Evolutionary conservation across 2,888 invertebrate species (phyloP), one percentile per base, ranked within the genome.

Genomic region (Tolmerus cingulatus): DNA sequence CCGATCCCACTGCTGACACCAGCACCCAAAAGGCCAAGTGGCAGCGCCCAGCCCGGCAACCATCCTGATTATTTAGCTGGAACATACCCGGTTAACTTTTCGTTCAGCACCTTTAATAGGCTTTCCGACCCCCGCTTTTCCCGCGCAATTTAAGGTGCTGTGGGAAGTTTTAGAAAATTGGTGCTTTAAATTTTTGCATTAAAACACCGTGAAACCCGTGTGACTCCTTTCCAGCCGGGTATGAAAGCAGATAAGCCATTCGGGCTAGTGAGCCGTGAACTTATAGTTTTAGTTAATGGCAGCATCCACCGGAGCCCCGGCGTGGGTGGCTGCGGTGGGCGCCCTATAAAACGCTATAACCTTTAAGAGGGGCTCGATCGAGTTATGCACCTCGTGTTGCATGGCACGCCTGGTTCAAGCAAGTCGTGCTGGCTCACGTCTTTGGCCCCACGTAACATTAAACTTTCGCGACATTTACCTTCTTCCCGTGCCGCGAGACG

Each of bases 391-490:
- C 79, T 23, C 51, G 40, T 27, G 37, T 37, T 46, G 43, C 43
- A 46, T 27, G 19, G 23, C 66, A 19, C 14, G 57, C 57, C 57
- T 12, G 37, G 23, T 9, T 23, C 1, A 23, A 79, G 19, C n/a
- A 37, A 79, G 46, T 3, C 76, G 19, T n/a, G 30, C 46, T 23
- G 30, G 37, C 43, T n/a, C 78, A 78, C 78, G 78, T 78, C 78
- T 78, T 78, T 43, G 40, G 9, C 78, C 78, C 77, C 9, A 34
- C 37, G n/a, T 40, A 46, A 43, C n/a, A 78, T 46, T 79, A 51
- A 46, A 51, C 51, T 79, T 79, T 55, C 79, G 79, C 51, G 79
- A 79, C 40, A 79, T 79, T 79, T 79, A 51, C 79, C 51, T 27
- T 46, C n/a, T 66, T 12, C 66, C 66, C 23, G 27, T 66, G 27